A percentile compares a stretch with the other conserved stretches of the same genome.
Conservation (phyloP, 2,797 vertebrate species). For the Pseudochirops cupreus region DNA sequence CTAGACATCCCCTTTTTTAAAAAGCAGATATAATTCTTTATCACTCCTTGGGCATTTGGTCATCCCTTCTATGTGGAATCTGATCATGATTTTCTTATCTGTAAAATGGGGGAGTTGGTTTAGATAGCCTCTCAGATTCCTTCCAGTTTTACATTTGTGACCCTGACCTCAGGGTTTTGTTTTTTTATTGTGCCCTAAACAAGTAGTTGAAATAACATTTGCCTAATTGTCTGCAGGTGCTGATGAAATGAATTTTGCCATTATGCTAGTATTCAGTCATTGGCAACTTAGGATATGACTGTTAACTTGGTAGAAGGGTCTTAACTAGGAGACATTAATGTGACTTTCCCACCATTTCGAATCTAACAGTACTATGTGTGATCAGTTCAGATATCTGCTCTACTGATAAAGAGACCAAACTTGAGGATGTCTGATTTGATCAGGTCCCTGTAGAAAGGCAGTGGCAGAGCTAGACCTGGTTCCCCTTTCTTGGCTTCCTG, state of each 20-base stretch:
- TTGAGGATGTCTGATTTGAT: constrained; percentile 22
- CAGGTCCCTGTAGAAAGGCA: constrained; percentile 23
- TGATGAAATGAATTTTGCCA: constrained; percentile 22
- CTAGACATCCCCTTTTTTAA: constrained; percentile 36
- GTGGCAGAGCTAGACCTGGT: not conserved
- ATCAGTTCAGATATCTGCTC: not conserved
- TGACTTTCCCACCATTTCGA: constrained; percentile 46
- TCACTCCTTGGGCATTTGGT: constrained; percentile 23
- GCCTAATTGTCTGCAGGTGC: not conserved
- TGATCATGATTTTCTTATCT: not conserved
- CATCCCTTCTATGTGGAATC: not conserved
- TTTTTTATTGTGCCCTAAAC: not conserved
- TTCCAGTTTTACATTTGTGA: not conserved
- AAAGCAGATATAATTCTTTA: constrained; percentile 36
- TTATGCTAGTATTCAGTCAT: not conserved
- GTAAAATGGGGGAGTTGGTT: not conserved
- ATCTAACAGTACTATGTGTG: constrained; percentile 25
- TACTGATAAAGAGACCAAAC: constrained; percentile 37
- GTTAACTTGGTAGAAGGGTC: constrained; percentile 11
- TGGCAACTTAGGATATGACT: not conserved
- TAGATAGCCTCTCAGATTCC: not conserved
- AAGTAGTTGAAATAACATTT: not conserved
- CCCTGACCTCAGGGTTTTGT: not conserved
- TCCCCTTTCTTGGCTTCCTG: constrained; percentile 16
- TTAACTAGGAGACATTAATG: constrained; percentile 13